Evolutionary conservation across 2,113 vertebrate genomes (phyloP).

Genomic region (Glaucomys volans): DNA sequence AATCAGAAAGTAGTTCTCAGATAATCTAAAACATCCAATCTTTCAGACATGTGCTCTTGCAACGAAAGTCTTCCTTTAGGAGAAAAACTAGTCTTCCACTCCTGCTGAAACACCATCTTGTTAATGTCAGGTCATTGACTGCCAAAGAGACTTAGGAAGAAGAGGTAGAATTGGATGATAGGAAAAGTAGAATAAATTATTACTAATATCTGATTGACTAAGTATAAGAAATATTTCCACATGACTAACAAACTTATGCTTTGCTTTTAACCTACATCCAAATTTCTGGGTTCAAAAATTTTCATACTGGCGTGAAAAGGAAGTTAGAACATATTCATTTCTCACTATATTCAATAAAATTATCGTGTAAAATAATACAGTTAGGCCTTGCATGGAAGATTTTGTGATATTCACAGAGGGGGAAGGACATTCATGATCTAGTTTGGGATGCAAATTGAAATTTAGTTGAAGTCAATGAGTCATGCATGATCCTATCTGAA

Average conservation of each 20-base stretch:
- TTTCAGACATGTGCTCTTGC: neutral
- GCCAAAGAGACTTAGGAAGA: neutral
- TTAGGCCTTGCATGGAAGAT: neutral
- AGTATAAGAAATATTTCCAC: neutral
- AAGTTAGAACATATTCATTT: neutral
- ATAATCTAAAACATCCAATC: neutral
- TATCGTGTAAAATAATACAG: neutral
- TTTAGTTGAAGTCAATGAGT: neutral
- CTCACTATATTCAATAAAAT: neutral
- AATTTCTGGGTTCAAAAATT: neutral
- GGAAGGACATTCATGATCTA: neutral
- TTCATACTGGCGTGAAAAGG: neutral
- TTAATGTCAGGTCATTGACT: neutral
- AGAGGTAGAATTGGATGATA: neutral
- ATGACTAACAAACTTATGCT: neutral
- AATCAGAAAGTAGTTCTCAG: neutral
- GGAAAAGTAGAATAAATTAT: constrained; percentile 3
- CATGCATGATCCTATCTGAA: neutral
- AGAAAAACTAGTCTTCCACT: neutral
- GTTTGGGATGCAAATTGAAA: neutral
- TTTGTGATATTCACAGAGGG: neutral
- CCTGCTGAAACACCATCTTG: neutral
- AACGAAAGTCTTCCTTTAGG: neutral
- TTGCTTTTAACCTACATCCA: neutral
- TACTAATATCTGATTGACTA: neutral